Percentiles rank a stretch among this genome's conserved stretches.
These are phyloP conservation scores for Listronotus oregonensis DNA, from an alignment of 1,140 invertebrate genomes.

Conservation along the genomic window DNA sequence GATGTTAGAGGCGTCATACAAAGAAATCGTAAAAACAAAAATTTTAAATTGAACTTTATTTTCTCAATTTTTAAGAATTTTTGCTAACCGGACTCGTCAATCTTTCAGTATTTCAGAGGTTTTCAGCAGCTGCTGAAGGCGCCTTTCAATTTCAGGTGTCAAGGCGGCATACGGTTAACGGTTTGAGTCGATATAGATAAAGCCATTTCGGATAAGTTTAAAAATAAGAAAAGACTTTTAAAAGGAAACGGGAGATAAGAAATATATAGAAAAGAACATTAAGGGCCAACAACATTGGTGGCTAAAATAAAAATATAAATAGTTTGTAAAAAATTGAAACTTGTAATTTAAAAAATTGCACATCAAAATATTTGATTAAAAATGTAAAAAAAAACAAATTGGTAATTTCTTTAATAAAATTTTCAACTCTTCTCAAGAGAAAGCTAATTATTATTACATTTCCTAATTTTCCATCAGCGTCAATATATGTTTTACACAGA, in stretches of 20 bases:
- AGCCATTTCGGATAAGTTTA: neutral
- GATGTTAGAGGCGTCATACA: too few species aligned
- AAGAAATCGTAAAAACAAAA: neutral
- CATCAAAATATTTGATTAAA: too few species aligned
- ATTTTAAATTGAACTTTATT: slow-evolving; percentile 24
- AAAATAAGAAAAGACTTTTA: neutral
- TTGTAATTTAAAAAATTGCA: too few species aligned
- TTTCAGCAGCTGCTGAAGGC: slow-evolving; percentile 15
- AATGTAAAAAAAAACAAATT: too few species aligned
- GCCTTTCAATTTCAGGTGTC: slow-evolving; percentile 32
- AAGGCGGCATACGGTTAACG: slow-evolving; percentile 9
- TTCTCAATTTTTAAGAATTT: slow-evolving; percentile 22
- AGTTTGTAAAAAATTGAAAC: too few species aligned
- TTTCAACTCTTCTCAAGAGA: too few species aligned
- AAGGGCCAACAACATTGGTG: neutral
- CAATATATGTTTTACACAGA: too few species aligned
- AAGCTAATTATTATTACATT: too few species aligned
- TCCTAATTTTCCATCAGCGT: too few species aligned
- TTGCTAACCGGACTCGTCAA: slow-evolving; percentile 32
- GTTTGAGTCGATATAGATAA: slow-evolving; percentile 6
- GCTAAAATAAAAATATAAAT: neutral
- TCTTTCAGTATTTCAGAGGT: slow-evolving; percentile 30
- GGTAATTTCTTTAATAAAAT: too few species aligned
- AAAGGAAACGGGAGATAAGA: neutral
- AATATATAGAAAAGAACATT: neutral